Base-by-base conservation (phyloP, 23 tunicate genomes). In the Botrylloides violaceus region DNA sequence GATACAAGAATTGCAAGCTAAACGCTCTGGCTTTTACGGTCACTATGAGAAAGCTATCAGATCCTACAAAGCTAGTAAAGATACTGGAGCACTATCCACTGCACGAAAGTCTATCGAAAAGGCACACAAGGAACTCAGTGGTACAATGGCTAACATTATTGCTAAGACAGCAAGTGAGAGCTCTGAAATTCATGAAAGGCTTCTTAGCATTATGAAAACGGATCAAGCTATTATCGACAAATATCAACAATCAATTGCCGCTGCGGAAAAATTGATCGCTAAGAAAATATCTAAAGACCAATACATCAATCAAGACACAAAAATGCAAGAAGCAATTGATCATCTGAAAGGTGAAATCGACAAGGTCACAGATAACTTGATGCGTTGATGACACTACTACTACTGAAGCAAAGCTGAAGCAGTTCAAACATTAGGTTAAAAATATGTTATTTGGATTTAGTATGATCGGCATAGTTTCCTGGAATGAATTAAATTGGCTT, bases 91-190 rank as follows among this genome's bases (percentile, higher is more conserved):
- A 1, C 76, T 88, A 3, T 20, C 73, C 27, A 29, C 61, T 5
- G 34, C 88, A 29, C 80, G 84, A 1, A 83, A 79, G 37, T 35
- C 71, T 3, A 36, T 90, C 49, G 97, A 90, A 18, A 90, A 83
- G 48, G 70, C 81, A 39, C 82, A 83, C 90, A 83, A 83, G 74
- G 97, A 79, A 59, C 70, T 79, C 36, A 82, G 84, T 15, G 61
- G 66, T 37, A 31, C 75, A 29, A 90, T 90, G 61, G 64, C 63
- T 47, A 61, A 63, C 22, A 73, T 83, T 30, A 15, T 79, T 62
- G 18, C 59, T 5, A 75, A 90, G 49, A 73, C 83, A 19, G 43
- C 70, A 31, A 84, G 78, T 24, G 97, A 90, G 58, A 71, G 83
- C 4, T 30, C 56, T 34, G 97, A 83, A 20, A 73, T 47, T 34